phyloP scores from a whole-genome alignment of 2,888 invertebrate species.

The Mesorhabditis belari region DNA sequence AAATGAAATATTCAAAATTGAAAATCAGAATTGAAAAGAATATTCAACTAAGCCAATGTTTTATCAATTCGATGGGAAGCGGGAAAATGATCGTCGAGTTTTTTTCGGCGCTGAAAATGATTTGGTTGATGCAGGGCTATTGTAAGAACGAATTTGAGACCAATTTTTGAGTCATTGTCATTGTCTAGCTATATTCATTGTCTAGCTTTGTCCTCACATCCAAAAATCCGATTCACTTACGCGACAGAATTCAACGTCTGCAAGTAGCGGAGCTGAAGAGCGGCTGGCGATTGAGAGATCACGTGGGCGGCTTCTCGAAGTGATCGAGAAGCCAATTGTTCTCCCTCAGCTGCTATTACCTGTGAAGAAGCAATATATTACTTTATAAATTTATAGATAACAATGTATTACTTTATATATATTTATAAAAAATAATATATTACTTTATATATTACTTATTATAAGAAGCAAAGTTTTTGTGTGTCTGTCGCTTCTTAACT shows the following conservation, averaged over 20 bases:
- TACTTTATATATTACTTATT: not conserved
- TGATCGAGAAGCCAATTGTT: conserved; percentile 68
- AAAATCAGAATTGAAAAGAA: not conserved
- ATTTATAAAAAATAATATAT: not conserved
- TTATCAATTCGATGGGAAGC: conserved; percentile 72
- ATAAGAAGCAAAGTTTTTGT: not conserved
- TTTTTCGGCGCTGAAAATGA: conserved; percentile 82
- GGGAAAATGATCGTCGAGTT: conserved; percentile 97
- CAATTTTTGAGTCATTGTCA: not conserved
- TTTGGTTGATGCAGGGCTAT: not conserved
- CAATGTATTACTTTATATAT: too few species aligned
- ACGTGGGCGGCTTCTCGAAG: conserved; percentile 78
- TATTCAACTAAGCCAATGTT: conserved; percentile 52
- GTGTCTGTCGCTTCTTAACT: too few species aligned
- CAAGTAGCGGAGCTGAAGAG: conserved; percentile 64
- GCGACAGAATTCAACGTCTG: conserved; percentile 70
- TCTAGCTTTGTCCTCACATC: not conserved
- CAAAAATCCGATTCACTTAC: conserved; percentile 53
- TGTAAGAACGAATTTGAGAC: not conserved
- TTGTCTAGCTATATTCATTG: not conserved
- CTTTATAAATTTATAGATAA: too few species aligned
- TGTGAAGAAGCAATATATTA: conserved; percentile 49
- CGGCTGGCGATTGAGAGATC: conserved; percentile 74
- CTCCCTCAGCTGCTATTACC: conserved; percentile 60
- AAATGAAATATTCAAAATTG: not conserved